Conservation (phyloP, 2,113 vertebrate species). For the Turnix velox region DNA sequence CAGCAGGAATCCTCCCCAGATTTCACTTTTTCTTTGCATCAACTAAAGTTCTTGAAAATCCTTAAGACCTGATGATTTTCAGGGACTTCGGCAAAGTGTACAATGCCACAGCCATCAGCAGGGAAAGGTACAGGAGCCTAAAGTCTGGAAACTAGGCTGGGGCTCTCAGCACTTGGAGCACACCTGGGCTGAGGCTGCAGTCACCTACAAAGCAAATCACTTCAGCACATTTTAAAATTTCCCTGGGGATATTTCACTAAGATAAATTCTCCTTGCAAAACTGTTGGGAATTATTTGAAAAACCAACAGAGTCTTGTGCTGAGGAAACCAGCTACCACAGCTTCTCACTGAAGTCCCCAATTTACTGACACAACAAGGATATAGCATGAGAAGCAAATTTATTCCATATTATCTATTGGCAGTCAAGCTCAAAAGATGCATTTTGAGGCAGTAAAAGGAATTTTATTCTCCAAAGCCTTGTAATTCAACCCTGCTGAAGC, state of each 20-base stretch:
- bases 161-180: neutral
- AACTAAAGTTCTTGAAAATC: neutral
- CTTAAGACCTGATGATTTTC: neutral
- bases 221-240: neutral
- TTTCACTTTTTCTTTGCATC: neutral
- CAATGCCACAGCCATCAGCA: rapidly evolving
- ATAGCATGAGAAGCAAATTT: neutral
- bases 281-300: neutral
- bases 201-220: neutral
- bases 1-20: neutral
- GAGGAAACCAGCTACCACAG: neutral
- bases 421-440: neutral
- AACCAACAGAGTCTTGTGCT: neutral
- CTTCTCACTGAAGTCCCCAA: neutral
- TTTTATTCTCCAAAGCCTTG: slow-evolving; percentile 8
- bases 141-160: neutral
- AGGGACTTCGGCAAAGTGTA: neutral
- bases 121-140: rapidly evolving
- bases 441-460: slow-evolving; percentile 7
- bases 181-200: neutral
- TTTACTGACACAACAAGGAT: neutral
- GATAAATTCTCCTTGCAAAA: neutral
- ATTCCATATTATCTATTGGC: neutral
- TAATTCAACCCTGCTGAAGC: slow-evolving; percentile 21
- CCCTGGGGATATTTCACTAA: neutral